Evolutionary conservation across 2,888 invertebrate species (phyloP).

Genomic region (Auanema freiburgensis): DNA sequence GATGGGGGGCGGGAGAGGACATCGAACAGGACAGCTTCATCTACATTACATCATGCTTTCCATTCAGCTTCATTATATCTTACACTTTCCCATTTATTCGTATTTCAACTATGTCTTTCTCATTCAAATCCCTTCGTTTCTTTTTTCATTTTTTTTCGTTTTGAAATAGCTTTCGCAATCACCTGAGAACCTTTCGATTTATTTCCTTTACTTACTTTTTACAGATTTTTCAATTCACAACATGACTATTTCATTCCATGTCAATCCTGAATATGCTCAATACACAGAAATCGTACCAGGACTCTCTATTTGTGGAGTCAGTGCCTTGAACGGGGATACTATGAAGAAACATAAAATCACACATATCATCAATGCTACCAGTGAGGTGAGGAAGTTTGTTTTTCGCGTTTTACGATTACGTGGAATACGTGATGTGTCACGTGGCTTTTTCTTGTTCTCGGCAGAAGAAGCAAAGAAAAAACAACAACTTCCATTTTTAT

Average conservation of each 20-base stretch:
- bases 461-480: neutral
- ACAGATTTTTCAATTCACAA: neutral
- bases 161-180: neutral
- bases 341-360: constrained; percentile 74
- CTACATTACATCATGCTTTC: too few species aligned
- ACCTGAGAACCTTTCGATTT: neutral
- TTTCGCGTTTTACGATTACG: neutral
- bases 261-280: constrained; percentile 61
- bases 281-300: constrained; percentile 66
- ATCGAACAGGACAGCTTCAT: too few species aligned
- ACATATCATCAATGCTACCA: constrained; percentile 80
- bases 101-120: too few species aligned
- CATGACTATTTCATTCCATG: constrained; percentile 56
- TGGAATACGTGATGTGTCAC: constrained; percentile 2
- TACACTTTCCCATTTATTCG: too few species aligned
- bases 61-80: too few species aligned
- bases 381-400: constrained; percentile 69
- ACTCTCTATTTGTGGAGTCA: constrained; percentile 81
- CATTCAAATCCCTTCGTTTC: too few species aligned
- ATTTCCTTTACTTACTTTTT: neutral
- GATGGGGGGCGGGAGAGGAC: too few species aligned
- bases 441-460: neutral
- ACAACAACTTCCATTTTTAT: constrained; percentile 1
- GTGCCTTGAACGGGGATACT: constrained; percentile 74
- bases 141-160: too few species aligned